Evolutionary conservation across 2,888 invertebrate species (phyloP).

Genomic region (Acanthosepion lycidas): DNA sequence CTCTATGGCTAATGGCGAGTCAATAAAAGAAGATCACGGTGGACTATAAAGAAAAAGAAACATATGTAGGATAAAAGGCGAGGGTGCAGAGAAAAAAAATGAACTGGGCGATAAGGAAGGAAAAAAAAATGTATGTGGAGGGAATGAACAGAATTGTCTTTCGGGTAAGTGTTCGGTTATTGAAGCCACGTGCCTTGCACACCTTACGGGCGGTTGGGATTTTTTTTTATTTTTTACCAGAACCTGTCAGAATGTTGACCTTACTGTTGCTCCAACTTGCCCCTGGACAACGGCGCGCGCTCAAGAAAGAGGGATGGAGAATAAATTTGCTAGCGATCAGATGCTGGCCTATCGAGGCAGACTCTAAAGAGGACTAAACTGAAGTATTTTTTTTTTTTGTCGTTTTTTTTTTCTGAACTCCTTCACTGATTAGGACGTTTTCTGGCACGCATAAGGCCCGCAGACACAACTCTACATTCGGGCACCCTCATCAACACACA

Average conservation of each 20-base stretch:
- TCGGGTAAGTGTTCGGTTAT: not conserved
- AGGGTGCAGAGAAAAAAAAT: not conserved
- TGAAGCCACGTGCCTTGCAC: not conserved
- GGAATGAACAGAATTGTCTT: not conserved
- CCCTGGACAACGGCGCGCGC: not conserved
- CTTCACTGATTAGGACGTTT: too few species aligned
- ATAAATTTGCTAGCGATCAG: too few species aligned
- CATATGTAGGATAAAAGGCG: not conserved
- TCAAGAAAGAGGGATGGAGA: not conserved
- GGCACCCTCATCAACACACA: too few species aligned
- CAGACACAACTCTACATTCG: too few species aligned
- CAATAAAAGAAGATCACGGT: not conserved
- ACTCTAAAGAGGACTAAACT: too few species aligned
- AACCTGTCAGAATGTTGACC: slow-evolving; percentile 22
- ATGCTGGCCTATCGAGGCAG: too few species aligned
- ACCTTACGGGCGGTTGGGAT: not conserved
- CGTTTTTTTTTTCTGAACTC: too few species aligned
- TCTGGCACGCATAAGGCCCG: too few species aligned
- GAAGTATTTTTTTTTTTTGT: too few species aligned
- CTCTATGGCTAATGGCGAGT: not conserved
- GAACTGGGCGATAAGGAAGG: not conserved
- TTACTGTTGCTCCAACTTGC: not conserved
- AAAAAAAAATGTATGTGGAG: not conserved
- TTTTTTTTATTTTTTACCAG: not conserved
- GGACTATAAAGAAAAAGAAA: not conserved